Evolutionary conservation across 2,888 invertebrate species (phyloP).

Genomic region (Omphaloscelis lunosa): DNA sequence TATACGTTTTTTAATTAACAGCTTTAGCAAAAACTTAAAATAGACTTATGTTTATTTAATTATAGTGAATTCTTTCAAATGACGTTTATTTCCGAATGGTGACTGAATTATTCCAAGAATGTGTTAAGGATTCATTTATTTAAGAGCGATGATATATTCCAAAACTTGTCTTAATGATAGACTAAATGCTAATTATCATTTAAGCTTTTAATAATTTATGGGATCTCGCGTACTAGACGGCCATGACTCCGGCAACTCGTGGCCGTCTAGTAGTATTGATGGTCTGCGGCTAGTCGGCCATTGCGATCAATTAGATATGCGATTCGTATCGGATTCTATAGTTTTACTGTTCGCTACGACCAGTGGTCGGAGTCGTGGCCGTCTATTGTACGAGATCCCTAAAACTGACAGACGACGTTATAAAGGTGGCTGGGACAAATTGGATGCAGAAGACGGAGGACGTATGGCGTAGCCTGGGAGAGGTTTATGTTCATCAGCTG

Average conservation of each 20-base stretch:
- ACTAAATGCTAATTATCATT: background rate
- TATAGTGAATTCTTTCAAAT: conserved; percentile 32
- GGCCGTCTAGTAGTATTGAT: no score
- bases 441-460: background rate
- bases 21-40: conserved; percentile 17
- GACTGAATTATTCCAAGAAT: conserved; percentile 3
- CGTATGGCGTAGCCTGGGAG: no score
- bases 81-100: conserved; percentile 17
- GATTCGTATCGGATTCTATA: no score
- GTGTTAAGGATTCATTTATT: background rate
- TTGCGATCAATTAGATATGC: no score
- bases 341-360: no score
- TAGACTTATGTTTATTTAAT: conserved; percentile 47
- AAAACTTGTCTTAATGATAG: background rate
- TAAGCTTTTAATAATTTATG: background rate
- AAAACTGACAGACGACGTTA: background rate
- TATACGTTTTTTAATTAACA: conserved; percentile 40
- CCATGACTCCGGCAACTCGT: no score
- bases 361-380: no score
- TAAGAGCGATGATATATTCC: background rate
- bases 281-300: no score
- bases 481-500: no score
- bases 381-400: no score
- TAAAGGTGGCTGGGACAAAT: background rate
- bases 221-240: no score